Base-by-base conservation (phyloP, 2,797 vertebrate genomes). In the Diplodus puntazzo region DNA sequence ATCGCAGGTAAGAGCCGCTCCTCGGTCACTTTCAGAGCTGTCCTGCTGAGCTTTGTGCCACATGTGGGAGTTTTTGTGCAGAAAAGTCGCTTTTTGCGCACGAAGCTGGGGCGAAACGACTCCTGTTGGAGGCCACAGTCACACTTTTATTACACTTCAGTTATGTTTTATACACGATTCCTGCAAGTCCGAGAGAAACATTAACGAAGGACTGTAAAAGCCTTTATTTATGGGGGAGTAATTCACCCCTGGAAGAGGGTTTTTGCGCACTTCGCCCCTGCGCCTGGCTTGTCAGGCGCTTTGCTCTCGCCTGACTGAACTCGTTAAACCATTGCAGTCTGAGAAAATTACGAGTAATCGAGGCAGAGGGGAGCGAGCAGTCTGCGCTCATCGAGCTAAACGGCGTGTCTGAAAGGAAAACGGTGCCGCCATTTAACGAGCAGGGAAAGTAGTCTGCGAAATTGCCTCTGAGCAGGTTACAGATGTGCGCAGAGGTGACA, bases 1-100 rank as follows among this genome's bases (percentile, higher is more conserved):
- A 89, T 96, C 96, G 8, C 95, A 97, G 95, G 96, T 97, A 91
- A 92, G 95, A 46, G 66, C 79, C 23, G 58, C 0, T 25, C 54
- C 48, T 1, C 11, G n/a, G 4, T 27, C n/a, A 9, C 45, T 48
- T 25, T 48, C 0, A 21, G 0, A 2, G 27, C 2, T n/a, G 1
- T 0, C 3, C 2, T n/a, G 12, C 52, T 43, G 27, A 14, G 4
- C 23, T 4, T 42, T 25, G 42, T 39, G 18, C 23, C 4, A 18
- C 64, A 30, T 55, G n/a, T 34, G 39, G 50, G 52, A 14, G 13
- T 1, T 63, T 25, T 4, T 64, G 11, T 23, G 69, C 46, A 61
- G 39, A 21, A 43, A 67, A 21, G 3, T 27, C 17, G n/a, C 65
- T 49, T 17, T 17, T 66, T 76, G 16, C 23, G 66, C 72, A 12